Conservation (phyloP, 2,113 vertebrate genomes). For the Calidris pygmaea region DNA sequence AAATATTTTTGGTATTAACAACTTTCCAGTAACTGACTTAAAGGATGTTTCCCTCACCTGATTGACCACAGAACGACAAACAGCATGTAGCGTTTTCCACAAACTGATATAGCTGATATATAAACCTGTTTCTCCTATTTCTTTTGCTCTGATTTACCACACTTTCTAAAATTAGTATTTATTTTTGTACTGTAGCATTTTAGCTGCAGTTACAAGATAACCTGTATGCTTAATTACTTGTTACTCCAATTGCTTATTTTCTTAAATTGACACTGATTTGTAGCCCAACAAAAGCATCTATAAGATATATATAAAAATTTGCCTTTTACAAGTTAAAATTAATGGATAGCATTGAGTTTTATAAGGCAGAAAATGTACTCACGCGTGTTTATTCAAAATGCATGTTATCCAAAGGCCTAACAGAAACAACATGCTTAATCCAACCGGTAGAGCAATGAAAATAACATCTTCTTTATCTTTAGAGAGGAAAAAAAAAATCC, state of each 20-base stretch:
- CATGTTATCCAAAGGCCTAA: conserved; percentile 45
- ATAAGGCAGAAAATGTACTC: conserved; percentile 47
- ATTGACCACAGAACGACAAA: neutral
- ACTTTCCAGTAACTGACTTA: neutral
- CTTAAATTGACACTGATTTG: neutral
- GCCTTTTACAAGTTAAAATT: neutral
- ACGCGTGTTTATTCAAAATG: conserved; percentile 62
- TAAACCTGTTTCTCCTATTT: neutral
- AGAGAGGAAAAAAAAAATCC: neutral
- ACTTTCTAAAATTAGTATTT: neutral
- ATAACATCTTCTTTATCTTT: conserved; percentile 67
- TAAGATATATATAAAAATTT: neutral
- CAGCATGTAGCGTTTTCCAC: neutral
- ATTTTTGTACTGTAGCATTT: neutral
- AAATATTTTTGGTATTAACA: neutral
- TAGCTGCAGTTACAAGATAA: neutral
- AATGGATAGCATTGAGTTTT: neutral
- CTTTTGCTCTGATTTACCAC: neutral
- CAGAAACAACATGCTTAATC: conserved; percentile 61
- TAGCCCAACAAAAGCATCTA: neutral
- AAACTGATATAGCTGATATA: fast-evolving
- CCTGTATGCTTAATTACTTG: neutral
- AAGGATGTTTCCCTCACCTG: neutral
- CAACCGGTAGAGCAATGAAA: conserved; percentile 26
- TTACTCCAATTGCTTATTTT: neutral